Base-by-base conservation (phyloP, 2,113 vertebrate genomes). In the Galeopterus variegatus region DNA sequence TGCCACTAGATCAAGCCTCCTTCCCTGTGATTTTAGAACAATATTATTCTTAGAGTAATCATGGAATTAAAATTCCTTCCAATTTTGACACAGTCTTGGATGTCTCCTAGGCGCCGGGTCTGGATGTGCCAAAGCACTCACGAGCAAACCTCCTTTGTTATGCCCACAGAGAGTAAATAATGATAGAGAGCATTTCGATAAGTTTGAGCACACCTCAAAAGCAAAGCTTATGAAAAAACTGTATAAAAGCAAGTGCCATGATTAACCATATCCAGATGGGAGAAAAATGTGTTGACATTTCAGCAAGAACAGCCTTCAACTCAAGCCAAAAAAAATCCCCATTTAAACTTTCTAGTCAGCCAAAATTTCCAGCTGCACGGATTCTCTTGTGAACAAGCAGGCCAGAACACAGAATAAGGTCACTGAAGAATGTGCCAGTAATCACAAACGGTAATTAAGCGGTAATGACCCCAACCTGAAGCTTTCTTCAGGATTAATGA, bases 251-350 rank as follows among this genome's bases (percentile, higher is more conserved):
- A 93, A 89, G 54, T 41, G 41, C 73, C 0, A 0, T 95, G 88
- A 93, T 97, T 97, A 97, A 97, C 94, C 41, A 72, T 58, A 95
- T 94, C 72, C 94, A 98, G 96, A 96, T 96, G 90, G 94, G 88
- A 98, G 93, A 90, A 97, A 98, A 98, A 95, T 84, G 89, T 85
- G 93, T 95, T 95, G 95, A 98, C 93, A 93, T 97, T 97, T 98
- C 96, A 97, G 93, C 92, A 97, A 84, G 85, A 96, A 97, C 7
- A 62, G 92, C 92, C 93, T 97, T 97, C 89, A 64, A 82, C 94
- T 95, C 54, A 86, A 88, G 95, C 45, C 94, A 58, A 67, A 56
- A 67, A 56, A 90, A 96, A 76, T 86, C 54, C 58, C 81, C 95
- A 95, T 93, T 98, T 97, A 97, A 97, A 94, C 93, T 97, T 98